A percentile compares a stretch with the other conserved stretches of the same genome.
Conservation (phyloP, 2,888 invertebrate genomes). For the Heliconius aoede region DNA sequence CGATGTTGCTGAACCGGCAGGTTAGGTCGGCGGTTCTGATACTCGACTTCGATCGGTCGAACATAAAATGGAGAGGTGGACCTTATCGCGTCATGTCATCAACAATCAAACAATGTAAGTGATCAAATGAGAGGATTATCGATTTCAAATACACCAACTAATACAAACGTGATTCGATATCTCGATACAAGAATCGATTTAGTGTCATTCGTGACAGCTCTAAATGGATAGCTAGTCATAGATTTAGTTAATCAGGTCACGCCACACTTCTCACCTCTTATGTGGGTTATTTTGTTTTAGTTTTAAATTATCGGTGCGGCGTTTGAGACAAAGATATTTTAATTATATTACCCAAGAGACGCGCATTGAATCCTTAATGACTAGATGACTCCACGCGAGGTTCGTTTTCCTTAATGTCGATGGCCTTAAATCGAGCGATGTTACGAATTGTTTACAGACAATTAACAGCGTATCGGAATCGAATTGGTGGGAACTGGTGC, state of each 20-base stretch:
- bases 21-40: conserved; percentile 76
- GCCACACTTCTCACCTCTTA: conserved; percentile 79
- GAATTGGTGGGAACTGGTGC: conserved; percentile 77
- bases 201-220: conserved; percentile 46
- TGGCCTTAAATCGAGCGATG: conserved; percentile 79
- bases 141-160: conserved; percentile 57
- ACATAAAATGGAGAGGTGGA: conserved; percentile 67
- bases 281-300: conserved; percentile 59
- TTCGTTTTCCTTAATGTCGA: conserved; percentile 72
- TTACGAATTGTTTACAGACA: conserved; percentile 78
- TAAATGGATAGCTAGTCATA: conserved; percentile 55
- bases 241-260: conserved; percentile 66
- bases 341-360: conserved; percentile 81
- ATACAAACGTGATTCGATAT: conserved; percentile 21
- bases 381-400: conserved; percentile 65
- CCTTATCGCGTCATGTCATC: conserved; percentile 79
- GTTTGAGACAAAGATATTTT: conserved; percentile 82
- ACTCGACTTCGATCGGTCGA: conserved; percentile 63
- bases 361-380: conserved; percentile 81
- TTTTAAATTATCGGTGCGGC: conserved; percentile 71
- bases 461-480: conserved; percentile 74
- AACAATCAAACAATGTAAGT: conserved; percentile 77
- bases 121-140: conserved; percentile 77
- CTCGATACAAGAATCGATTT: conserved; percentile 47
- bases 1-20: conserved; percentile 80